A percentile compares a stretch with the other conserved stretches of the same genome.
phyloP scores from a whole-genome alignment of 2,797 vertebrate genomes.

The Gymnothorax javanicus region DNA sequence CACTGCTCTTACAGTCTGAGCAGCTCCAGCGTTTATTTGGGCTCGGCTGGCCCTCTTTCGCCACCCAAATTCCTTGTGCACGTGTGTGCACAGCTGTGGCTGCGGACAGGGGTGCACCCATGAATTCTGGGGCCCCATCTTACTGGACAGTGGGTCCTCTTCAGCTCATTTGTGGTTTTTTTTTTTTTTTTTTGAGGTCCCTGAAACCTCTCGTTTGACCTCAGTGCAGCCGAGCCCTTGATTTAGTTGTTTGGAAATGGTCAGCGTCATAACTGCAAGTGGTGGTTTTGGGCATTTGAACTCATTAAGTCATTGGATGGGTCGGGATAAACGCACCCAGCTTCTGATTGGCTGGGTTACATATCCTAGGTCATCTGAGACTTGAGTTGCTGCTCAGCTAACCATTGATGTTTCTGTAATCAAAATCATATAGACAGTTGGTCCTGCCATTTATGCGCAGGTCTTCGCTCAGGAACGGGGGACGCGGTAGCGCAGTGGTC shows the following conservation, averaged over 20 bases:
- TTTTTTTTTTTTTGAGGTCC: not conserved
- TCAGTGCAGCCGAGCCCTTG: not conserved
- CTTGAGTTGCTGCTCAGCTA: not conserved
- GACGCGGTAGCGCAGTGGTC: not conserved
- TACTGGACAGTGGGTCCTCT: not conserved
- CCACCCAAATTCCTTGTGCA: not conserved
- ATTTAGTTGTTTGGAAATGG: not conserved
- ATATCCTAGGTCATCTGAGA: not conserved
- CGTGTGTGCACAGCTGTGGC: not conserved
- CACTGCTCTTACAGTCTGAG: not conserved
- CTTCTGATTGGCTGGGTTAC: not conserved
- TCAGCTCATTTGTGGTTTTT: too few species aligned
- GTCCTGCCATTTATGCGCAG: not conserved
- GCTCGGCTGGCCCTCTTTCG: not conserved
- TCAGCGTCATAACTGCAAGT: not conserved
- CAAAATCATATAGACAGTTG: not conserved
- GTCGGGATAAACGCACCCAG: not conserved
- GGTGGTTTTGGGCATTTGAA: not conserved
- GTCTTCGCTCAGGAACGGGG: not conserved
- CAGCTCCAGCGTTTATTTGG: not conserved
- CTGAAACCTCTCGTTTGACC: not conserved
- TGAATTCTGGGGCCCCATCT: too few species aligned
- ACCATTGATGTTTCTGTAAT: not conserved
- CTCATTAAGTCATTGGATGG: not conserved
- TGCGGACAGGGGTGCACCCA: too few species aligned